phyloP scores from a whole-genome alignment of 2,113 vertebrate species.

The Progne subis region DNA sequence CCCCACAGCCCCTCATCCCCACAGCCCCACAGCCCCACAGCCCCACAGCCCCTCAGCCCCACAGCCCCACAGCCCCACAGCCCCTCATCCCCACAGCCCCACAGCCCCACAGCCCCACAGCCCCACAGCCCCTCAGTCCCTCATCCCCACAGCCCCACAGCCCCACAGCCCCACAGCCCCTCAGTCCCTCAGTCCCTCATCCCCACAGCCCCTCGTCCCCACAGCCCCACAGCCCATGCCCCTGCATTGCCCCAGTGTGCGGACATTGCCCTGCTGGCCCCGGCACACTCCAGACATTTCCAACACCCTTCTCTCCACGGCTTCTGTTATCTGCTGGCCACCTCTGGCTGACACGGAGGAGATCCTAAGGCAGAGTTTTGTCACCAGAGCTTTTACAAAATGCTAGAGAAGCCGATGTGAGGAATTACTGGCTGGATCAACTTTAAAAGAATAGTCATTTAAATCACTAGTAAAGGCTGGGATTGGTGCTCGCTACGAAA shows the following conservation, averaged over 20 bases:
- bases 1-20: too few species aligned
- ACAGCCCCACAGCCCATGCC: background rate
- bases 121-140: too few species aligned
- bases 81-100: too few species aligned
- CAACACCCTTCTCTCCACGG: background rate
- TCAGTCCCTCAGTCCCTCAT: background rate
- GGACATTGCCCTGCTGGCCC: rapidly evolving
- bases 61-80: too few species aligned
- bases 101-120: too few species aligned
- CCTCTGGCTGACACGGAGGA: background rate
- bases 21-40: too few species aligned
- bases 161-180: too few species aligned
- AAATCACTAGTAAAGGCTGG: background rate
- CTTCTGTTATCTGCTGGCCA: background rate
- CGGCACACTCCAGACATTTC: rapidly evolving
- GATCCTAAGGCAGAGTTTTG: background rate
- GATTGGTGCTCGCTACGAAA: background rate
- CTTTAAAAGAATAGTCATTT: background rate
- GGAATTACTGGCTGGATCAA: background rate
- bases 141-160: too few species aligned
- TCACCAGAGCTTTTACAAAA: background rate
- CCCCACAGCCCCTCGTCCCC: background rate
- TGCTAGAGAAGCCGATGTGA: background rate
- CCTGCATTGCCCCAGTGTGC: rapidly evolving
- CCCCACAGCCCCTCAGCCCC: background rate